Base-by-base conservation (phyloP, 1,140 invertebrate genomes). In the Lepidostoma basale region DNA sequence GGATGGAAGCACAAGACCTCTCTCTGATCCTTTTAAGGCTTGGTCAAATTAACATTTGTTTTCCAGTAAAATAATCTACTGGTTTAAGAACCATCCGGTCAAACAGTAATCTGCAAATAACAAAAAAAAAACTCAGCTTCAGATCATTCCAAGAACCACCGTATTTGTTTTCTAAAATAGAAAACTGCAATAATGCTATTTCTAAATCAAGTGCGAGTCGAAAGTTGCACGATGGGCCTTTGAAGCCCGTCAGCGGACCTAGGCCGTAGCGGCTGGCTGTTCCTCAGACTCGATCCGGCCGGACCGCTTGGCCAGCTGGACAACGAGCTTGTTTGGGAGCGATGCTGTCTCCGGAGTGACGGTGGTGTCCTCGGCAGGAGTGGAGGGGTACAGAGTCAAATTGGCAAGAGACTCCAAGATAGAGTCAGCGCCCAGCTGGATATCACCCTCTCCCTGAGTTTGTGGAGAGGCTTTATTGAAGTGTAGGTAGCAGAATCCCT, bases 401-500 rank as follows among this genome's bases (percentile, higher is more conserved):
- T 73, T 67, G 26, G 71, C 45, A n/a, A 73, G 60, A 0, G 71
- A 59, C 25, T 62, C 59, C 9, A 69, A 22, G 5, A 73, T 64
- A 3, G 71, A 56, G 23, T 73, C 71, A 1, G 67, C 23, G 3
- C n/a, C 62, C 10, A 63, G 30, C n/a, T 63, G 39, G 12, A 30
- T 28, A 8, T 69, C 71, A 6, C 28, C 59, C 16, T 69, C 70
- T 3, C 56, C 52, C 42, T 67, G 26, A n/a, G n/a, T n/a, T 23
- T 49, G 45, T 23, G 22, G 56, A 76, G 75, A 23, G 79, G 75
- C 75, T 88, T 89, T 64, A 83, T 84, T n/a, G 77, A 89, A 90
- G 73, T 89, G 88, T 23, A 90, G 76, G 56, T 85, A 88, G 74
- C 88, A 89, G 70, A 86, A 86, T 28, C 88, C 88, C 58, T 84